Percentiles rank a stretch among this genome's conserved stretches.
Conservation (phyloP, 2,113 vertebrate species). For the Eira barbara region DNA sequence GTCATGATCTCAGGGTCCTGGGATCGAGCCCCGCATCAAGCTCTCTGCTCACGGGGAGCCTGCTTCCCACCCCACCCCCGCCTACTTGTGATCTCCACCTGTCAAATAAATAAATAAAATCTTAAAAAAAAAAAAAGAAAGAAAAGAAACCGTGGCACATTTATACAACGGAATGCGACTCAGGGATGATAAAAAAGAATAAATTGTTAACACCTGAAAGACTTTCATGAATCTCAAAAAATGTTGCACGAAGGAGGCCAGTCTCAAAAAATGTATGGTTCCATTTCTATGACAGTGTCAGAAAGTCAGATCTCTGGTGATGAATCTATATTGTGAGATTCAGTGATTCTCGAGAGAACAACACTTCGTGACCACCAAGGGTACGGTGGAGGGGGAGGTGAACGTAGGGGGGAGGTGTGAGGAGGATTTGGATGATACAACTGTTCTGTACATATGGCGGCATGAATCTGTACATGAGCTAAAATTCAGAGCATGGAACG, state of each 20-base stretch:
- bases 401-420: accelerated
- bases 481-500: neutral
- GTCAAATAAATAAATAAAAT: too few relatives aligned
- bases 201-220: too few relatives aligned
- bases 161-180: neutral
- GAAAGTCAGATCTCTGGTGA: neutral
- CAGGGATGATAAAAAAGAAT: neutral
- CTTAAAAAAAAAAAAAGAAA: too few relatives aligned
- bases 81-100: too few relatives aligned
- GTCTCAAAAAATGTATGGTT: neutral
- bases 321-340: neutral
- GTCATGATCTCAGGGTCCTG: too few relatives aligned
- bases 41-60: too few relatives aligned
- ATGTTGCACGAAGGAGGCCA: neutral
- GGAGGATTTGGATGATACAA: neutral
- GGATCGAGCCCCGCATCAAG: too few relatives aligned
- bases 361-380: neutral
- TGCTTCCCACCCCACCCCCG: too few relatives aligned
- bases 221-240: neutral
- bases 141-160: neutral
- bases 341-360: neutral
- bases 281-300: neutral
- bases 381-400: accelerated
- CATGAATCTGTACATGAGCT: neutral
- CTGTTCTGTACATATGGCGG: too few relatives aligned